phyloP scores from a whole-genome alignment of 2,797 vertebrate species.

The Hydrocynus forskahlii region DNA sequence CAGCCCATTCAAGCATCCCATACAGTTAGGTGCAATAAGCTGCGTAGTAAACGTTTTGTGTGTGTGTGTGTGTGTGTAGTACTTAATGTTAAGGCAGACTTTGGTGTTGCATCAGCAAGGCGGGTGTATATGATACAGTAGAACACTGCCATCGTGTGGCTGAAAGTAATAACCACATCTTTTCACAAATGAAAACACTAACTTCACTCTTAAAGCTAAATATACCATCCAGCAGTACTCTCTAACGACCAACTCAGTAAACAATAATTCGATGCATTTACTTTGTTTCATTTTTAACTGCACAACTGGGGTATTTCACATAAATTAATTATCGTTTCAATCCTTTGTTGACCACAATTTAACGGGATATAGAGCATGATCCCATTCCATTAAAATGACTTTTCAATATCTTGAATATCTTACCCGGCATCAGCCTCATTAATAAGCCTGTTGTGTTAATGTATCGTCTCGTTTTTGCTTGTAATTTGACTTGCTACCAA shows the following conservation, averaged over 20 bases:
- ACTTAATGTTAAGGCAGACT: no score
- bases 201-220: not conserved
- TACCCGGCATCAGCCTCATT: not conserved
- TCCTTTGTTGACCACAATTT: not conserved
- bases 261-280: not conserved
- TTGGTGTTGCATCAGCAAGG: conserved; percentile 20
- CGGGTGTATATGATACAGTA: not conserved
- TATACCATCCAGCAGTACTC: no score
- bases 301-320: not conserved
- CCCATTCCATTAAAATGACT: not conserved
- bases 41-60: not conserved
- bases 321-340: no score
- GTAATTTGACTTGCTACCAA: not conserved
- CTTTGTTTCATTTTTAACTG: not conserved
- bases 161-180: not conserved
- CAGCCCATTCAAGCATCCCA: no score
- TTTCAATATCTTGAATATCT: not conserved
- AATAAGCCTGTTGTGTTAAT: no score
- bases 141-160: conserved; percentile 42
- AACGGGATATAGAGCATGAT: not conserved
- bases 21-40: not conserved
- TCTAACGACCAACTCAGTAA: not conserved
- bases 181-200: not conserved
- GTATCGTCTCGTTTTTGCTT: not conserved
- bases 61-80: not conserved